These are phyloP conservation scores for Tachysurus vachellii DNA, from an alignment of 2,113 vertebrate genomes.

Conservation along the genomic window DNA sequence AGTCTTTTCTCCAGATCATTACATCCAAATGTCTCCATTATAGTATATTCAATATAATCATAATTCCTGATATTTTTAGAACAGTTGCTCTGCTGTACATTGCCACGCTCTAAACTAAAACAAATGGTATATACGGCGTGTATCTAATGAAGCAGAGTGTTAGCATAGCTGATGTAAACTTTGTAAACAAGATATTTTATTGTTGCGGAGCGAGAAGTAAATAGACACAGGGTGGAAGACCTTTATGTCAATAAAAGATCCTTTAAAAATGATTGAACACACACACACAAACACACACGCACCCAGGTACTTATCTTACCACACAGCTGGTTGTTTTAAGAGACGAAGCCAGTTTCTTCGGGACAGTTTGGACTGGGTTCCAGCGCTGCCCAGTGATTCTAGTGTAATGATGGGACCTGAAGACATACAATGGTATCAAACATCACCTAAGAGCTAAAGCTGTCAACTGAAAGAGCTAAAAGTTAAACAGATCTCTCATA, in stretches of 20 bases:
- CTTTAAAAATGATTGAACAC: not conserved
- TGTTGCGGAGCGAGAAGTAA: not conserved
- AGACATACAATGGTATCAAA: slow-evolving; percentile 10
- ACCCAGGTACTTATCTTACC: slow-evolving; percentile 74
- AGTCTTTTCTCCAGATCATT: not conserved
- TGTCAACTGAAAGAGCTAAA: not conserved
- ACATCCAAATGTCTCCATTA: not conserved
- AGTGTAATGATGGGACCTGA: slow-evolving; percentile 82
- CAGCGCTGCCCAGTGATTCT: slow-evolving; percentile 74
- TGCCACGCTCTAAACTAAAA: not conserved
- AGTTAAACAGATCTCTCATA: not conserved
- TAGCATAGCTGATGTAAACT: not conserved
- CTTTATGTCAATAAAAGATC: too few species aligned
- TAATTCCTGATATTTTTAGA: not conserved
- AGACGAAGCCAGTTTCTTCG: slow-evolving; percentile 87
- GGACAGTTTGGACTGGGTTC: slow-evolving; percentile 73
- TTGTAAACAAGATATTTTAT: not conserved
- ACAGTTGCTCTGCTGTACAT: not conserved
- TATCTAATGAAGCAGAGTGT: not conserved
- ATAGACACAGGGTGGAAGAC: not conserved
- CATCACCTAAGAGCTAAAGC: not conserved
- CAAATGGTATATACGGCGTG: not conserved
- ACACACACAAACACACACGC: not conserved
- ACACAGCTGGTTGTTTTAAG: slow-evolving; percentile 86
- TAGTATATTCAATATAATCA: not conserved